Conservation (phyloP, 2,113 vertebrate species). For the Elachura formosa region DNA sequence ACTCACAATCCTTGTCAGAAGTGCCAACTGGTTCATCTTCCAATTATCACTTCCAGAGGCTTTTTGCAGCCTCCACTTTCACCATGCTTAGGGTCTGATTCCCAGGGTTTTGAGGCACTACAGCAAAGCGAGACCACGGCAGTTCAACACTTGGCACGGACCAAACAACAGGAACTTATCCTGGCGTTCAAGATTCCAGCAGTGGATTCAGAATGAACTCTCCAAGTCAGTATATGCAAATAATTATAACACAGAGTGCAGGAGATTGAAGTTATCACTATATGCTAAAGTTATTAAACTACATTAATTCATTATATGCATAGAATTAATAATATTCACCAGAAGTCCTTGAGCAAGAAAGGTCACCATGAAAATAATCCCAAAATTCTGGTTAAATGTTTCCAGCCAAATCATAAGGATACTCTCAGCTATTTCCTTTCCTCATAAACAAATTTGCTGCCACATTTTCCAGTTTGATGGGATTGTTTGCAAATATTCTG, state of each 20-base stretch:
- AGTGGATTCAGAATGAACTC: neutral
- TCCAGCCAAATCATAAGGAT: neutral
- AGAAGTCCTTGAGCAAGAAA: neutral
- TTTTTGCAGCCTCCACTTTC: neutral
- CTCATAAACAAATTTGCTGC: neutral
- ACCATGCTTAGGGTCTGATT: fast-evolving
- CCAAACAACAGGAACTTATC: neutral
- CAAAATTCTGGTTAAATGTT: neutral
- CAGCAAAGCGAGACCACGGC: neutral
- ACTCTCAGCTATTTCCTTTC: neutral
- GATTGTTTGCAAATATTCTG: neutral
- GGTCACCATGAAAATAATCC: neutral
- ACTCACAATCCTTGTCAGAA: neutral
- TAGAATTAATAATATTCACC: neutral
- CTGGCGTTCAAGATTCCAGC: neutral
- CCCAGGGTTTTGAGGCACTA: neutral
- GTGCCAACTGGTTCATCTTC: neutral
- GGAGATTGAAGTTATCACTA: neutral
- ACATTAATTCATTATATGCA: neutral
- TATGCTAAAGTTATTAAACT: neutral
- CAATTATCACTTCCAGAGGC: neutral
- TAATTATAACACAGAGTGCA: neutral
- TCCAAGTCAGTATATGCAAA: neutral
- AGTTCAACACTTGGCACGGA: neutral
- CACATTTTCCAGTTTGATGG: neutral